Evolutionary conservation across 2,113 vertebrate species (phyloP).

Genomic region (Boulengeromyrus knoepffleri): DNA sequence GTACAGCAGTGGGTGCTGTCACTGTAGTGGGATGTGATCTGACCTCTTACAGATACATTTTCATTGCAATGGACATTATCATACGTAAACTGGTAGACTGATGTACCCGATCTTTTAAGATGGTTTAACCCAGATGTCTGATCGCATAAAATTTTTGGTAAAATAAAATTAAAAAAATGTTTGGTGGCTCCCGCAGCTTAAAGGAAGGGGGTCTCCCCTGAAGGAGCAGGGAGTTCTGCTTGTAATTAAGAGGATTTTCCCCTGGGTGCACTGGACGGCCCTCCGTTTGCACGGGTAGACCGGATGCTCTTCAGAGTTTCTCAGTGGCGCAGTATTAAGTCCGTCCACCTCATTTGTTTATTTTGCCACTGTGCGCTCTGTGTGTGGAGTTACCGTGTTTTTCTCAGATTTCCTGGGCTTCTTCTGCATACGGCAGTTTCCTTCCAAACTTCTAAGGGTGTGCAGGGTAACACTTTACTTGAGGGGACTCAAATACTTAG

Average conservation of each 20-base stretch:
- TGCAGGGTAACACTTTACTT: neutral
- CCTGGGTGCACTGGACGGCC: neutral
- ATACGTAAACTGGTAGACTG: neutral
- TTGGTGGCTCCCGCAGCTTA: neutral
- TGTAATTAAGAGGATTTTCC: neutral
- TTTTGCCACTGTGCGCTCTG: neutral
- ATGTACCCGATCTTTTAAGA: neutral
- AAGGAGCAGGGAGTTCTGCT: neutral
- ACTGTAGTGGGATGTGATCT: neutral
- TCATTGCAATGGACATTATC: neutral
- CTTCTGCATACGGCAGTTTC: neutral
- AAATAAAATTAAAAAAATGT: neutral
- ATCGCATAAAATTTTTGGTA: neutral
- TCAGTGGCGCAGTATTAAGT: neutral
- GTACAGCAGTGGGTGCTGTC: neutral
- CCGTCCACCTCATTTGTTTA: neutral
- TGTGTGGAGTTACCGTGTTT: neutral
- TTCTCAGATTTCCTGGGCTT: neutral
- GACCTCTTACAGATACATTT: neutral
- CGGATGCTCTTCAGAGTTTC: neutral
- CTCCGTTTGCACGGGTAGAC: neutral
- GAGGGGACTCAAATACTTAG: neutral
- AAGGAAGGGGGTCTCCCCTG: neutral
- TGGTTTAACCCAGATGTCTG: neutral
- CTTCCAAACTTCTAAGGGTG: neutral